Percentiles rank a stretch among this genome's conserved stretches.
Evolutionary conservation across 2,113 vertebrate genomes (phyloP).

Genomic region (Carlito syrichta): DNA sequence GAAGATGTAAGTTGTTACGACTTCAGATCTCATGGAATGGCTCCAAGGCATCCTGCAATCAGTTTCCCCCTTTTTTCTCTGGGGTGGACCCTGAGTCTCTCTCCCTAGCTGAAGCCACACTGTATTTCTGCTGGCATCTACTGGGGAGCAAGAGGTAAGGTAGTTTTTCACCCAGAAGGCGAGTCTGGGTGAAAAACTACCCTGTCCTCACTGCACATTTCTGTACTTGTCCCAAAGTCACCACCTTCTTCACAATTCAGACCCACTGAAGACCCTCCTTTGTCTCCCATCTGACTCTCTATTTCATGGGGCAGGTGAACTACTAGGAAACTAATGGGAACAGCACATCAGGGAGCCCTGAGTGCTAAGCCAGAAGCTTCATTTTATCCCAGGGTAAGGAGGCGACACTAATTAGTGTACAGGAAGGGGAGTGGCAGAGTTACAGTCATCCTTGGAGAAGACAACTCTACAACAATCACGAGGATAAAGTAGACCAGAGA

Average conservation of each 20-base stretch:
- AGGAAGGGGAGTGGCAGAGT: no score
- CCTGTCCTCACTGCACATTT: not conserved
- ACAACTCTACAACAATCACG: not conserved
- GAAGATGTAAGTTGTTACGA: not conserved
- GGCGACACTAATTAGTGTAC: not conserved
- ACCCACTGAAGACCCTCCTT: not conserved
- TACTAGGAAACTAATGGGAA: not conserved
- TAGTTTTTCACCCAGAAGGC: not conserved
- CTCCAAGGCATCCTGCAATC: not conserved
- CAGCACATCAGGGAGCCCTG: not conserved
- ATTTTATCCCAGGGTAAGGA: not conserved
- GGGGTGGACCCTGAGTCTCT: no score
- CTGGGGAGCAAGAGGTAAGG: no score
- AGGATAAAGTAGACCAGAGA: not conserved
- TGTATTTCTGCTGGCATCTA: not conserved
- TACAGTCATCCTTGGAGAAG: no score
- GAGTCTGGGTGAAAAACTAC: not conserved
- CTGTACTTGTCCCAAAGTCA: not conserved
- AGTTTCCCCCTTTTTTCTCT: not conserved
- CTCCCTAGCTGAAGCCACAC: not conserved
- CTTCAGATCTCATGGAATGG: no score
- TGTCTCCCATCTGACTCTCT: not conserved
- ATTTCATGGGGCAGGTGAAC: not conserved
- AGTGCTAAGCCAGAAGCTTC: not conserved
- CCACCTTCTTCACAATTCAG: not conserved